Evolutionary conservation across 2,797 vertebrate species (phyloP).

Genomic region (Pyrocephalus nanus): DNA sequence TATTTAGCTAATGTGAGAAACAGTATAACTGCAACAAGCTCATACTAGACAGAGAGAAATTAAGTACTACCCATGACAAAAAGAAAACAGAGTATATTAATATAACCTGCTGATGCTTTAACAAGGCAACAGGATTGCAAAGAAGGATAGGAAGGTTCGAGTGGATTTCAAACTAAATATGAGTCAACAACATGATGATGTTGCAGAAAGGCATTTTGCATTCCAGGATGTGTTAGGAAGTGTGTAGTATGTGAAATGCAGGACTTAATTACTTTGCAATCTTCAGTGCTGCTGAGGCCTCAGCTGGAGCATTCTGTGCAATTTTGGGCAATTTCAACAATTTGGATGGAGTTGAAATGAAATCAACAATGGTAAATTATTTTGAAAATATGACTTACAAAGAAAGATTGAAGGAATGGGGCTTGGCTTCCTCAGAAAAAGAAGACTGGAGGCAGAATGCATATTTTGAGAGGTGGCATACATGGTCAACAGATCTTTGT

Average conservation of each 20-base stretch:
- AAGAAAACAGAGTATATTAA: not conserved
- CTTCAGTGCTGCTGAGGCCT: not conserved
- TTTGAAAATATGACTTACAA: constrained; percentile 5
- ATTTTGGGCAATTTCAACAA: constrained; percentile 26
- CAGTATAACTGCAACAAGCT: not conserved
- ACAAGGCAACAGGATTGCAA: not conserved
- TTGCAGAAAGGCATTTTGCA: constrained; percentile 17
- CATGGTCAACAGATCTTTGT: not conserved
- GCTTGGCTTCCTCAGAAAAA: not conserved
- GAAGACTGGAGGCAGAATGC: not conserved
- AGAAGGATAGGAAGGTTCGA: not conserved
- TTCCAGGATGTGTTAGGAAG: constrained; percentile 36
- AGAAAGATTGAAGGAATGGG: not conserved
- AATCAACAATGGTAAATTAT: constrained; percentile 3
- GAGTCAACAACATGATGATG: not conserved
- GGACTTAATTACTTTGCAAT: constrained; percentile 42
- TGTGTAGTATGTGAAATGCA: not conserved
- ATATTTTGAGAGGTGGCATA: not conserved
- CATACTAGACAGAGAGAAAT: not conserved
- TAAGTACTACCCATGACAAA: not conserved
- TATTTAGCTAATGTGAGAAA: not conserved
- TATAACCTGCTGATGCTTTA: not conserved
- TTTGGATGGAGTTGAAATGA: constrained; percentile 31
- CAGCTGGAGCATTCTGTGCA: constrained; percentile 34
- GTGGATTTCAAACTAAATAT: not conserved